Conservation (phyloP, 2,113 vertebrate genomes). For the Pachycephala philippinensis region DNA sequence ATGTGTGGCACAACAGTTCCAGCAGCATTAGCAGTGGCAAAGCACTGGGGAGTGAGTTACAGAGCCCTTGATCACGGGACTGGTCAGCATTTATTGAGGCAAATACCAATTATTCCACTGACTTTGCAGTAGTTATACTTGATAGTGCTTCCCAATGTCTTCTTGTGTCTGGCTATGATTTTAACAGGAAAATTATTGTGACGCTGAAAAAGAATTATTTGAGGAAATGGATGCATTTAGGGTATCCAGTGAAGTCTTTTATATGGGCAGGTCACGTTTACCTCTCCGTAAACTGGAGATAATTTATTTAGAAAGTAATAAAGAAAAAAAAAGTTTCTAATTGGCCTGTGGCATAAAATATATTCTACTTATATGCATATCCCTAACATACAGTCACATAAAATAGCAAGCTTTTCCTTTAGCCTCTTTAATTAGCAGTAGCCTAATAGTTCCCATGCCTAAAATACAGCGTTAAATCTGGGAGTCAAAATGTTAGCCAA, state of each 20-base stretch:
- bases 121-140: background rate
- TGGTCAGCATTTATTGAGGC: background rate
- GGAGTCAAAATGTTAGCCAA: background rate
- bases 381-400: background rate
- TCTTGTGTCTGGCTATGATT: background rate
- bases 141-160: background rate
- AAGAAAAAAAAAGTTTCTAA: background rate
- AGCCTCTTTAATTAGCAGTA: background rate
- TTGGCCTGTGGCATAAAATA: background rate
- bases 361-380: background rate
- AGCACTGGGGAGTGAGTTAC: background rate
- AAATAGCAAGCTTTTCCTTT: background rate
- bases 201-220: background rate
- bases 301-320: background rate
- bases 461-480: background rate
- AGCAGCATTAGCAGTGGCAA: background rate
- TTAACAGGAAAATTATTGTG: background rate
- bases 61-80: background rate
- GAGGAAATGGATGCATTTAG: background rate
- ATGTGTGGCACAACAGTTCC: background rate
- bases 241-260: background rate
- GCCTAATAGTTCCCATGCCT: background rate
- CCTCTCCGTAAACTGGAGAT: background rate
- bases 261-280: background rate
- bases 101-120: background rate